These are phyloP conservation scores for Exocentrus adspersus DNA, from an alignment of 2,888 invertebrate species.

Conservation along the genomic window DNA sequence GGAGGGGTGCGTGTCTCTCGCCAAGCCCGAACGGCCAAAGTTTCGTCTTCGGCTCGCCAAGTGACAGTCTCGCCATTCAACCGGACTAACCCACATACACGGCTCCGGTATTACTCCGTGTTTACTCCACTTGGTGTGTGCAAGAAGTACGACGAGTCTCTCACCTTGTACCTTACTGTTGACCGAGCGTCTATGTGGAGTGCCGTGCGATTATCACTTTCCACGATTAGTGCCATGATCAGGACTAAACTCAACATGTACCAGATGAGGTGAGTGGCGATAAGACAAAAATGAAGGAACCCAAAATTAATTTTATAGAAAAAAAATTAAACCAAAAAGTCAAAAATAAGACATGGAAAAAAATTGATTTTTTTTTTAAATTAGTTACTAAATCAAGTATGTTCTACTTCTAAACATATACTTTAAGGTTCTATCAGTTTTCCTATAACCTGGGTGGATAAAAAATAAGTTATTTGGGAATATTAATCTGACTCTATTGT, in stretches of 20 bases:
- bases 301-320: too few species aligned
- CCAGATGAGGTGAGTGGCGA: constrained; percentile 11
- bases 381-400: too few species aligned
- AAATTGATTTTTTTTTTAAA: too few species aligned
- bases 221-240: constrained; percentile 16
- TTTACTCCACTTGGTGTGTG: constrained; percentile 10
- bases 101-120: neutral
- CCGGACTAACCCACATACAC: constrained; percentile 10
- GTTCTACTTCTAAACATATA: too few species aligned
- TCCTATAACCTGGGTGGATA: too few species aligned
- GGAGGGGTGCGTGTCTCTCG: constrained; percentile 13
- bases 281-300: too few species aligned
- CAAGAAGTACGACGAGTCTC: neutral
- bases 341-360: too few species aligned
- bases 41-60: constrained; percentile 15
- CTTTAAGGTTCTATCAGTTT: too few species aligned
- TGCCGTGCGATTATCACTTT: constrained; percentile 7
- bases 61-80: constrained; percentile 11
- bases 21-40: constrained; percentile 10
- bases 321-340: too few species aligned
- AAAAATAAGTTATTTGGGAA: too few species aligned
- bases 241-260: constrained; percentile 12
- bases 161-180: constrained; percentile 15
- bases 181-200: constrained; percentile 17
- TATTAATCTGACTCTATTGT: too few species aligned